Base-by-base conservation (phyloP, 2,113 vertebrate species). In the Paradisaea rubra region DNA sequence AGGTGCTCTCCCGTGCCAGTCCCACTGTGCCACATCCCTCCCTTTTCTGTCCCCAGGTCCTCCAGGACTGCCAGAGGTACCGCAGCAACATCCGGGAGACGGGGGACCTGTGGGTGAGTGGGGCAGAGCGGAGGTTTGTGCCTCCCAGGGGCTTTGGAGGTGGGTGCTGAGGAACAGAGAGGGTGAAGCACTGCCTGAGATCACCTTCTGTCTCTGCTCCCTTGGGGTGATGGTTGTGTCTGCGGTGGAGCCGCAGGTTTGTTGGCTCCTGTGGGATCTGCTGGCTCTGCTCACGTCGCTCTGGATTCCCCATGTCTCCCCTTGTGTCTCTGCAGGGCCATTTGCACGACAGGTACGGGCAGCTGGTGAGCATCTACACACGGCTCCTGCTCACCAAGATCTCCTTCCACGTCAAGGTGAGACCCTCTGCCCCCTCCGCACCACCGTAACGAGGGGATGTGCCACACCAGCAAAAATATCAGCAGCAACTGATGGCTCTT, bases 41-140 rank as follows among this genome's bases (percentile, higher is more conserved):
- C 11, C 0, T 2, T 5, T 25, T 30, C 39, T 69, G 17, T 49
- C 45, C 6, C 8, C 93, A 99, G 99, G 99, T 99, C 70, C 97
- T 99, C 49, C 99, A 99, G 25, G 99, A 99, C 95, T 99, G 99
- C 88, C 98, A 99, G 97, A 98, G 99, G 82, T 99, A 99, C 94
- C 98, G 99, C 94, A 98, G 99, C 93, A 98, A 98, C 94, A 96
- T 99, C n/a, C 97, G 98, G 49, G 99, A 99, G 96, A 97, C 97
- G 0, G 99, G 99, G 15, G 97, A 98, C 63, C 91, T 99, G 60
- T 99, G 99, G 99, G 99, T 99, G 95, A 98, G 99, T 13, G 53
- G 76, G 53, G 39, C 0, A 0, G 33, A 49, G 49, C 0, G 0
- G 63, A 47, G 61, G 7, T 54, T 44, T 59, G 33, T 49, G 20